Base-by-base conservation (phyloP, 2,113 vertebrate genomes). In the Leptobrachium ailaonicum region DNA sequence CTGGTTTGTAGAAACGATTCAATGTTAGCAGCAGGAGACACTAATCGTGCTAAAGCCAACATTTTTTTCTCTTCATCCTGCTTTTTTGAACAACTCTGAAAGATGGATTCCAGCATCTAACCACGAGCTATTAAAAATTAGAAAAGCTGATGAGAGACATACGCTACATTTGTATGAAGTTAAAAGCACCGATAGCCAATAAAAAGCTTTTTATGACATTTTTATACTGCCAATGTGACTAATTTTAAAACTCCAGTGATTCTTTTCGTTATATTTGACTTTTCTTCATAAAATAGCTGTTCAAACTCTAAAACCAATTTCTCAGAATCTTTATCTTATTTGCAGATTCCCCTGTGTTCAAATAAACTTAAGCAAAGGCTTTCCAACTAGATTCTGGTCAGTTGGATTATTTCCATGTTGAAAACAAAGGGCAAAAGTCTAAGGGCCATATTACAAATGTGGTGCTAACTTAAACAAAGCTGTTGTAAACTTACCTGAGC, bases 121-220 rank as follows among this genome's bases (percentile, higher is more conserved):
- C 11, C 67, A 45, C 13, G 66, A 50, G 47, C 44, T 70, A 41
- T 50, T 70, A 70, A 50, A 70, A 70, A 70, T 70, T 45, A 47
- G n/a, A 70, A 45, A 40, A 32, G 20, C 4, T 64, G 13, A 64
- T 64, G 62, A 13, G 62, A 64, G 62, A 20, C 62, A 64, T 64
- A 64, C 62, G 13, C 6, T 13, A 3, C 11, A 3, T 64, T 64
- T 64, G 62, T 44, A 44, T 44, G 41, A 69, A 45, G 67, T 44
- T 14, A 6, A 44, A 69, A 69, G 42, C 42, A 69, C 1, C 0
- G 6, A 69, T 43, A 69, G 41, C 4, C 67, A 45, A 41, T 7
- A 67, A 69, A 69, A 44, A 12, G 11, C 12, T 3, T 69, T 2
- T 45, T 45, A 44, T 12, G 43, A 45, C 7, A 69, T 44, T 43